Conservation (phyloP, 2,113 vertebrate genomes). For the Montifringilla adamsi region DNA sequence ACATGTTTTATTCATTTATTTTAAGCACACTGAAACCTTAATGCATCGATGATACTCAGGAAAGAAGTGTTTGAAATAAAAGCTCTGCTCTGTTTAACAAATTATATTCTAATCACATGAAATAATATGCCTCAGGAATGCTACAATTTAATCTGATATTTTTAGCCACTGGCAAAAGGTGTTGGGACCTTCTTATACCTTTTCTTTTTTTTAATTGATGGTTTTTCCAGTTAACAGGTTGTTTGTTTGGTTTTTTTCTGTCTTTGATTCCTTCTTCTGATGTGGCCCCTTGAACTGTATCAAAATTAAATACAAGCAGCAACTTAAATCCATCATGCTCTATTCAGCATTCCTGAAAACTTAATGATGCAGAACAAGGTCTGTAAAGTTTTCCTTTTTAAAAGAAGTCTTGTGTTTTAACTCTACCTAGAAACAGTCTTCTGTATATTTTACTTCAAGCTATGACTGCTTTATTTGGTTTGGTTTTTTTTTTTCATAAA, state of each 20-base stretch:
- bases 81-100: constrained; percentile 41
- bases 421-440: not conserved
- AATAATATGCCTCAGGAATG: constrained; percentile 50
- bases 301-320: constrained; percentile 66
- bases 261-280: constrained; percentile 56
- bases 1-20: constrained; percentile 37
- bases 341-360: constrained; percentile 63
- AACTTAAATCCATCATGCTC: constrained; percentile 60
- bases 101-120: constrained; percentile 19
- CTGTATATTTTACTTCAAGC: constrained; percentile 46
- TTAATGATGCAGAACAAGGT: constrained; percentile 64
- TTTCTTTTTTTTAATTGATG: not conserved
- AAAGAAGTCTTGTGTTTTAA: constrained; percentile 52
- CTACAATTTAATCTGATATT: constrained; percentile 44
- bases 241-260: not conserved
- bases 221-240: constrained; percentile 18
- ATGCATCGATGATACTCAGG: not conserved
- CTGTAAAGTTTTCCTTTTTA: constrained; percentile 49
- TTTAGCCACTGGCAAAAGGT: constrained; percentile 55
- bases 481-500: not conserved
- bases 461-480: constrained; percentile 33
- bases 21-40: not conserved
- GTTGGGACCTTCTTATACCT: constrained; percentile 23
- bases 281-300: constrained; percentile 63
- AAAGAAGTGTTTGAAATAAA: constrained; percentile 59